A percentile compares a stretch with the other conserved stretches of the same genome.
These are phyloP conservation scores for Rhagonycha fulva DNA, from an alignment of 2,888 invertebrate genomes.

Conservation along the genomic window DNA sequence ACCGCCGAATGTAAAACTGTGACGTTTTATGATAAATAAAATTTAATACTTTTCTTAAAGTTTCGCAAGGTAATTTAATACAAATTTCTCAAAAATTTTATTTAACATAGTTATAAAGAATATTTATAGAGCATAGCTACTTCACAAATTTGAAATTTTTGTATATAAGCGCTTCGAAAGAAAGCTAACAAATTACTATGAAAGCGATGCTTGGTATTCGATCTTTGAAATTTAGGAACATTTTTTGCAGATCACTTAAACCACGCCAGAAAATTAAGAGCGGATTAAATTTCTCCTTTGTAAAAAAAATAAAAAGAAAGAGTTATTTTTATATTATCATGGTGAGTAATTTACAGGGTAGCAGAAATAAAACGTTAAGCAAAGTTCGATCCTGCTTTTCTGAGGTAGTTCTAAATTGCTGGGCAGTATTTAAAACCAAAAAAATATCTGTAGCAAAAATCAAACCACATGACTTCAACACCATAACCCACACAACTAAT, in stretches of 20 bases:
- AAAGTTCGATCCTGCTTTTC: neutral
- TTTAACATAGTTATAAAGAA: neutral
- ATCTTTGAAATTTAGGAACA: neutral
- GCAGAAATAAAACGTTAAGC: neutral
- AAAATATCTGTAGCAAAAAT: no score
- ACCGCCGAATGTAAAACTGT: no score
- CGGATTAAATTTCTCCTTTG: neutral
- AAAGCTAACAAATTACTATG: neutral
- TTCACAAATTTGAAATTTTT: neutral
- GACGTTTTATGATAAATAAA: neutral
- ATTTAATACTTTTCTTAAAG: neutral
- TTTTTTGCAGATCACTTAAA: neutral
- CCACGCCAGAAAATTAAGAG: neutral
- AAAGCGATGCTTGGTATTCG: neutral
- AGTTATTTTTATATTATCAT: neutral
- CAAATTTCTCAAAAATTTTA: neutral
- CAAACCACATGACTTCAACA: no score
- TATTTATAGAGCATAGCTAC: neutral
- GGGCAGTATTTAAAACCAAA: no score
- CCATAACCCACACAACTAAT: no score
- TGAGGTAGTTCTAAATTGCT: neutral
- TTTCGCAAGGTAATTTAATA: neutral
- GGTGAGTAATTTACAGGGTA: neutral
- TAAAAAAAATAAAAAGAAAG: neutral
- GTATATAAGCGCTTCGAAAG: neutral